Evolutionary conservation across 37 sponge, comb jelly and placozoan species (phyloP), one percentile per base, ranked within the genome.

Genomic region (Dysidea cf. avara): DNA sequence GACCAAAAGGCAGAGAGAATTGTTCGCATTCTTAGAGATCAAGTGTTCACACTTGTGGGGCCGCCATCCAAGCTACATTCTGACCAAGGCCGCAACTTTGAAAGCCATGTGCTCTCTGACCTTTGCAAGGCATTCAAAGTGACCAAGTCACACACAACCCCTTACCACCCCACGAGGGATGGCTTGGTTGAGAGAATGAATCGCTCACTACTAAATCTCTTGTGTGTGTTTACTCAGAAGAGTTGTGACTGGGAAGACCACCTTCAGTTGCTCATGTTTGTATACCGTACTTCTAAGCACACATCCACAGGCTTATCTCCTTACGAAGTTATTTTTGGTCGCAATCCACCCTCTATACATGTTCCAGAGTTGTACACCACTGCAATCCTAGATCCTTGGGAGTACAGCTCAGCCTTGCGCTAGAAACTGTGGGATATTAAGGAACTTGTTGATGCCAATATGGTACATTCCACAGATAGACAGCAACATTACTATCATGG

Each of bases 321-420:
- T 2, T 9, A 61, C 26, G 62, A 61, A 34, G 32, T 61, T 7
- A 4, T 61, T 18, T 61, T 61, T 61, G 62, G 62, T 5, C 32
- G 33, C 33, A 61, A 61, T 9, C 62, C 62, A 5, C 62, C 62
- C n/a, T n/a, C n/a, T n/a, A n/a, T n/a, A n/a, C n/a, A n/a, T n/a
- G n/a, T n/a, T n/a, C n/a, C n/a, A n/a, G n/a, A n/a, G n/a, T n/a
- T n/a, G n/a, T n/a, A n/a, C n/a, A n/a, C n/a, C n/a, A n/a, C n/a
- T n/a, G n/a, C 7, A 5, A 61, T 61, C 7, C 32, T 9, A 2
- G 32, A 61, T 2, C 62, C 62, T 4, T 61, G 34, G 7, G 62
- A 61, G 7, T 61, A 61, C 32, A 61, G 62, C 32, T 4, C 4
- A 5, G 7, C 1, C 4, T 34, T 61, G 2, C 28, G 7, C 34